phyloP scores from a whole-genome alignment of 2,797 vertebrate species.

The Bryconaethiops microstoma region DNA sequence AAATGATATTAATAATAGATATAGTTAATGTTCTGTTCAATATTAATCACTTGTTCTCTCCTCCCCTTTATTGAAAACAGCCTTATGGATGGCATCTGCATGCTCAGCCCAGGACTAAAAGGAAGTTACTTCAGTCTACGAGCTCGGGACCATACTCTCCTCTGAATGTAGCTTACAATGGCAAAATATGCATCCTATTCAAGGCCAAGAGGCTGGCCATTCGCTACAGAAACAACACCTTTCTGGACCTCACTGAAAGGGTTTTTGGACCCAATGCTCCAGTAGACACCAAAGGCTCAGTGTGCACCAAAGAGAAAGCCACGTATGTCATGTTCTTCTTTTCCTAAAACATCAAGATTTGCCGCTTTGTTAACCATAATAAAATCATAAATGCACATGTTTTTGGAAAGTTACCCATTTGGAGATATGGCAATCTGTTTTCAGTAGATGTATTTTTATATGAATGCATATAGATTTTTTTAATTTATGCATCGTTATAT shows the following conservation, averaged over 20 bases:
- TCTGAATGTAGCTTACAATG: slow-evolving; percentile 80
- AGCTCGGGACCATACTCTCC: slow-evolving; percentile 72
- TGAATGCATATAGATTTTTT: too few species aligned
- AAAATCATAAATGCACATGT: too few species aligned
- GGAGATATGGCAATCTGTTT: too few species aligned
- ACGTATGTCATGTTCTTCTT: slow-evolving; percentile 70
- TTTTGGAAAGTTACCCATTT: too few species aligned
- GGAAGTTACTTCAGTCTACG: slow-evolving; percentile 70
- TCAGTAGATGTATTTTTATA: too few species aligned
- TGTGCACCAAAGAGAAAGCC: slow-evolving; percentile 85
- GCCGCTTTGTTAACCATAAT: too few species aligned
- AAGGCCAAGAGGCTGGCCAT: slow-evolving; percentile 87
- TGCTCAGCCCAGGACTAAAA: slow-evolving; percentile 60
- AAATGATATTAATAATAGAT: slow-evolving; percentile 39
- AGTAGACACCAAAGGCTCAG: slow-evolving; percentile 83
- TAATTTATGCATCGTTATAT: too few species aligned
- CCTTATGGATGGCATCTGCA: slow-evolving; percentile 46
- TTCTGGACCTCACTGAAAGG: slow-evolving; percentile 86
- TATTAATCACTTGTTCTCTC: slow-evolving; percentile 36
- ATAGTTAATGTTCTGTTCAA: slow-evolving; percentile 16
- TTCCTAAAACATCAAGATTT: not conserved
- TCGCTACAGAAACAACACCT: slow-evolving; percentile 82
- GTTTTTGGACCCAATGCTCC: slow-evolving; percentile 76
- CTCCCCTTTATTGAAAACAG: slow-evolving; percentile 36
- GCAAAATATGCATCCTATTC: slow-evolving; percentile 88